Percentiles rank a stretch among this genome's conserved stretches.
Conservation (phyloP, 1,140 invertebrate genomes). For the Papilio helenus region DNA sequence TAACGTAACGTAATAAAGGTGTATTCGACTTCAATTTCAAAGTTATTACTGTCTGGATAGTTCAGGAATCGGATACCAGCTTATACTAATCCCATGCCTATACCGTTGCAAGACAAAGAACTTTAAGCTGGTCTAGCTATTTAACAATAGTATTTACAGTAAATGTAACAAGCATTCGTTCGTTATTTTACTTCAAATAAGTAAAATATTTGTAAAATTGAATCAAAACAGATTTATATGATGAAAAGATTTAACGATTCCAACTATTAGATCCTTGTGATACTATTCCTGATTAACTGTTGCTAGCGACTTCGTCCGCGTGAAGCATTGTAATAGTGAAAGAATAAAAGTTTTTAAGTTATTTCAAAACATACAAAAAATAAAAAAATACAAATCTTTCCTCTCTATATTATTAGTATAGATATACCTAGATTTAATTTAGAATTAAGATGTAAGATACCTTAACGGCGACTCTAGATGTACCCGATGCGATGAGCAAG, state of each 20-base stretch:
- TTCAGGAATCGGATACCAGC: conserved; percentile 32
- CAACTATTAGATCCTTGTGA: no score
- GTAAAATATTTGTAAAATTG: not conserved
- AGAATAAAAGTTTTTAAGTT: no score
- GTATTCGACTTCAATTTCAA: not conserved
- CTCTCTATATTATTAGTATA: no score
- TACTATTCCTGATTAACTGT: not conserved
- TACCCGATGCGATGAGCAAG: conserved; percentile 79
- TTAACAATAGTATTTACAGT: not conserved
- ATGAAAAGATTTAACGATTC: no score
- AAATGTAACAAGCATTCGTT: not conserved
- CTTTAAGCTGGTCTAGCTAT: not conserved
- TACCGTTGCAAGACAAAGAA: conserved; percentile 6
- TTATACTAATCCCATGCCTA: conserved; percentile 25
- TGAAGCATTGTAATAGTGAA: no score
- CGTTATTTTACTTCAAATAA: not conserved
- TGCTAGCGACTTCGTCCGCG: no score
- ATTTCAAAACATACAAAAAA: no score
- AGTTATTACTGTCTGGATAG: conserved; percentile 20
- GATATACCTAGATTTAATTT: not conserved
- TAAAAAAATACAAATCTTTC: no score
- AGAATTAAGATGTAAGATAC: conserved; percentile 45
- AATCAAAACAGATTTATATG: not conserved
- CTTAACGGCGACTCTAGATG: conserved; percentile 79
- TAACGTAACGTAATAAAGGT: not conserved